Evolutionary conservation across 2,888 invertebrate species (phyloP), one percentile per base, ranked within the genome.

Genomic region (Ischnus inquisitorius): DNA sequence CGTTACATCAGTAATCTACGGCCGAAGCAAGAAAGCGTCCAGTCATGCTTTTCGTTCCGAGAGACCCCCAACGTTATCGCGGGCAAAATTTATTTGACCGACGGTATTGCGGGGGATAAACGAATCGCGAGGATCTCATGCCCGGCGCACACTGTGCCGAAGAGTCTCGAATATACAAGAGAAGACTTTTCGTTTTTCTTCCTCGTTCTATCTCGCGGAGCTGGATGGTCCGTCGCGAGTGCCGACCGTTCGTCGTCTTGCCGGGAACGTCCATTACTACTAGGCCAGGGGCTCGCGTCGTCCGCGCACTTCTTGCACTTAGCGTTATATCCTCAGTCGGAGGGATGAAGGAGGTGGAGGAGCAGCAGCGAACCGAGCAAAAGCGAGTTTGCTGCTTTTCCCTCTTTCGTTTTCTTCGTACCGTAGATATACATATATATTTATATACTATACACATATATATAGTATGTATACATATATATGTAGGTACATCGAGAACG

Each of bases 141-240:
- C 69, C 46, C 25, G 19, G 60, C 60, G 46, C 28, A 12, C 43
- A 72, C 25, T n/a, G 60, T 60, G 41, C 60, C 34, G 34, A 34
- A 34, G 34, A 72, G 76, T 80, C 72, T 83, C 72, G 72, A 77
- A 77, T 68, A 75, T 60, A 75, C 60, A 54, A 67, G 76, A 75
- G 62, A 62, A 72, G 77, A 77, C 83, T 80, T 80, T 80, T 87
- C 87, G 84, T 85, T 87, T 75, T 80, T 83, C 85, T 78, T 65
- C 77, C 83, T 84, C 76, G 74, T 74, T 76, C 22, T 77, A 79
- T 79, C 80, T 77, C 82, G 77, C 82, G 71, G 64, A 4, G 51
- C 64, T 57, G 71, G 75, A 69, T 62, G 78, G 75, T 74, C 48
- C 51, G 79, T 54, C 39, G 25, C 46, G 16, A 34, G 71, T 19